Conservation (phyloP, 2,113 vertebrate genomes). For the Takifugu bimaculatus region DNA sequence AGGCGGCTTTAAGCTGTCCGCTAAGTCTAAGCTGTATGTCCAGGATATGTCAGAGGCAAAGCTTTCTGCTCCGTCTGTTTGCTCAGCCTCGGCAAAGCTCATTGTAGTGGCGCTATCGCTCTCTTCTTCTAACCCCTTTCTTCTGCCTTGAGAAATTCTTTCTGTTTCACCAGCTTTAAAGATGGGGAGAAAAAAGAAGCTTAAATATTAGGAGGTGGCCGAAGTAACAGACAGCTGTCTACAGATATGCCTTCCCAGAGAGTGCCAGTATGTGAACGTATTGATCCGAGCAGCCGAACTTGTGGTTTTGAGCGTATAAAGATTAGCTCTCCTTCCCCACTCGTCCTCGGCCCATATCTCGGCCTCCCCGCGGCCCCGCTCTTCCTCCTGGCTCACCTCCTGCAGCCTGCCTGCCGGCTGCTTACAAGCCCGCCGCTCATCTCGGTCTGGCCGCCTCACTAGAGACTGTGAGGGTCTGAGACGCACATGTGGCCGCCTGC, state of each 20-base stretch:
- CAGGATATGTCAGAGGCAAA: conserved; percentile 44
- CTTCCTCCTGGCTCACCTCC: conserved; percentile 7
- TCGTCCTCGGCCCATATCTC: not conserved
- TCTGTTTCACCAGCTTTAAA: conserved; percentile 48
- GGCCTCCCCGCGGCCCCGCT: not conserved
- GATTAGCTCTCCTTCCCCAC: conserved; percentile 27
- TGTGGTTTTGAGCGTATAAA: conserved; percentile 56
- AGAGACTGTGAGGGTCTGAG: conserved; percentile 58
- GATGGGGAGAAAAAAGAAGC: conserved; percentile 2
- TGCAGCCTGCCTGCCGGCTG: conserved; percentile 34
- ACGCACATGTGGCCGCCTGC: conserved; percentile 56
- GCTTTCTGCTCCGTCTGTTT: conserved; percentile 50
- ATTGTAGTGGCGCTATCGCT: conserved; percentile 33
- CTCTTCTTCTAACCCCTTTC: conserved; percentile 14
- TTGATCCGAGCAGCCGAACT: conserved; percentile 63
- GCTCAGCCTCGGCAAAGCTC: conserved; percentile 48
- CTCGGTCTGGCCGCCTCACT: conserved; percentile 50
- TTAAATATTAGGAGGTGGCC: conserved; percentile 17
- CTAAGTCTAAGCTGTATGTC: conserved; percentile 62
- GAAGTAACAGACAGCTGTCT: conserved; percentile 14
- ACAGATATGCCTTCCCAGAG: conserved; percentile 46
- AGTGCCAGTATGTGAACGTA: conserved; percentile 34
- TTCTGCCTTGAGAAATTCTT: conserved; percentile 19
- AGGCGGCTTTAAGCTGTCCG: conserved; percentile 46
- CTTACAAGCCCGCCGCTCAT: conserved; percentile 60